Evolutionary conservation across 2,113 vertebrate genomes (phyloP).

Genomic region (Microcebus jonahi): DNA sequence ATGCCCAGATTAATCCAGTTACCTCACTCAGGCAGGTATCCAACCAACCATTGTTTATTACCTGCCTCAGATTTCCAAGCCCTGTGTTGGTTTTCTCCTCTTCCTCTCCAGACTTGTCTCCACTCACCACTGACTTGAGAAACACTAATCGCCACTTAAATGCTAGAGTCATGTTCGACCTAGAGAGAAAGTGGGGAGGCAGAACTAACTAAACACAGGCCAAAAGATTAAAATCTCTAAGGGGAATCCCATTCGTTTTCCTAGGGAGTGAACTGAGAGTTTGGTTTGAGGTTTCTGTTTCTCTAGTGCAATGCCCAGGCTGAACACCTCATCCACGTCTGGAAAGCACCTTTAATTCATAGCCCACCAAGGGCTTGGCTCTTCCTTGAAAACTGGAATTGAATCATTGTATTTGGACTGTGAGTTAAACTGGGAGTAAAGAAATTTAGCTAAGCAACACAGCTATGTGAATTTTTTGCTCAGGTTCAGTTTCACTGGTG

Average conservation of each 20-base stretch:
- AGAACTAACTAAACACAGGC: not conserved
- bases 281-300: not conserved
- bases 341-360: not conserved
- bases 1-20: not conserved
- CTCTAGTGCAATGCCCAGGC: not conserved
- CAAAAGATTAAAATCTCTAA: not conserved
- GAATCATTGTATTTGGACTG: not conserved
- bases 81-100: not conserved
- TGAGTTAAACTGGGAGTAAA: not conserved
- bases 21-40: not conserved
- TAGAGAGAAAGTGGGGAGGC: not conserved
- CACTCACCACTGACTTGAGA: not conserved
- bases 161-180: not conserved
- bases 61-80: not conserved
- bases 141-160: not conserved
- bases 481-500: not conserved
- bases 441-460: not conserved
- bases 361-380: not conserved
- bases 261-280: not conserved
- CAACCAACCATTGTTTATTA: not conserved
- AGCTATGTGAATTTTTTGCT: not conserved
- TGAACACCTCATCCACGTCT: not conserved
- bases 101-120: not conserved
- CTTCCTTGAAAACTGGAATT: not conserved
- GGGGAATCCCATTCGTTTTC: not conserved